Evolutionary conservation across 2,888 invertebrate species (phyloP).

Genomic region (Aporophyla nigra): DNA sequence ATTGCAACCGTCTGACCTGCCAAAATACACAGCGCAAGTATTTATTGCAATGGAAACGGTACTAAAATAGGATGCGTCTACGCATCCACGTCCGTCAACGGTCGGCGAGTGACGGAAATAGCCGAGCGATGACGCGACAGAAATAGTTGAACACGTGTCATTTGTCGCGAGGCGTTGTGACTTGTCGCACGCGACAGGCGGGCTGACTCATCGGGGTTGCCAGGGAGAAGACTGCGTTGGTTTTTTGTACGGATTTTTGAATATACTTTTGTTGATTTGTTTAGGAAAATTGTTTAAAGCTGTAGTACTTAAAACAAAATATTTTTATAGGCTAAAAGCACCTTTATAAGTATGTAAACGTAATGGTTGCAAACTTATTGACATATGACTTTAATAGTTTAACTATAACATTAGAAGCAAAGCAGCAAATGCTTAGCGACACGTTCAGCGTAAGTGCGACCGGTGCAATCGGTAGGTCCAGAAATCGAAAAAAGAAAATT

Average conservation of each 20-base stretch:
- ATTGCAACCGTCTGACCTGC: conserved; percentile 53
- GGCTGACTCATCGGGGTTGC: conserved; percentile 58
- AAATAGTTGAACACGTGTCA: conserved; percentile 61
- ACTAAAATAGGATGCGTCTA: conserved; percentile 62
- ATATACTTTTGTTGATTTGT: background rate
- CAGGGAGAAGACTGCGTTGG: background rate
- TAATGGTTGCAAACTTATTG: too few species aligned
- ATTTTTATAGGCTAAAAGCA: too few species aligned
- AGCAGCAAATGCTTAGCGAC: too few species aligned
- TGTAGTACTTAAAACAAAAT: too few species aligned
- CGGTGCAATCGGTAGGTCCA: too few species aligned
- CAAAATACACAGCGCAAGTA: conserved; percentile 54
- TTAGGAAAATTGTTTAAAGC: too few species aligned
- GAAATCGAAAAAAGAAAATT: too few species aligned
- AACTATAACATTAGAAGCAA: too few species aligned
- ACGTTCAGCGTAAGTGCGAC: too few species aligned
- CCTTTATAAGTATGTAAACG: too few species aligned
- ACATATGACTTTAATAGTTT: too few species aligned
- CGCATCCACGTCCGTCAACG: conserved; percentile 65
- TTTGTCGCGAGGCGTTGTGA: conserved; percentile 56
- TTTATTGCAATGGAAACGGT: conserved; percentile 61
- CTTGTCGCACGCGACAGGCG: conserved; percentile 48
- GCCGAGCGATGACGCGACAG: conserved; percentile 63
- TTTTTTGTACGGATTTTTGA: background rate
- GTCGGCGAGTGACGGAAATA: conserved; percentile 64